phyloP scores from a whole-genome alignment of 2,888 invertebrate genomes.

The Cheilosia vulpina region DNA sequence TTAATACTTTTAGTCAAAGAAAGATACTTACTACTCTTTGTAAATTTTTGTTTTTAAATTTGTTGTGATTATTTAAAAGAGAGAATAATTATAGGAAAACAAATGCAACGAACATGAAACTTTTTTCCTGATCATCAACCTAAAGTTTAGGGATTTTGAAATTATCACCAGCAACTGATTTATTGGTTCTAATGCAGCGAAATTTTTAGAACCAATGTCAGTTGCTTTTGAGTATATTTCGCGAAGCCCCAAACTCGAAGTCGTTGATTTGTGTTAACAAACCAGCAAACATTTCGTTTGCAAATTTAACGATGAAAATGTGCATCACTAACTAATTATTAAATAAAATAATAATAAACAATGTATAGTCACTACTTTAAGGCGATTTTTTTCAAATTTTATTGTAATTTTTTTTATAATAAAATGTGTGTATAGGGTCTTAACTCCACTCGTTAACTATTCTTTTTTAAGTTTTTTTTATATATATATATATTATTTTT shows the following conservation, averaged over 20 bases:
- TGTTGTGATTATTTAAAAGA: slow-evolving; percentile 72
- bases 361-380: slow-evolving; percentile 84
- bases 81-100: slow-evolving; percentile 76
- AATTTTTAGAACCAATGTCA: slow-evolving; percentile 55
- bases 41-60: slow-evolving; percentile 36
- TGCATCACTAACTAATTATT: slow-evolving; percentile 54
- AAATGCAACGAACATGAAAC: slow-evolving; percentile 64
- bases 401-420: slow-evolving; percentile 66
- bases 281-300: slow-evolving; percentile 27
- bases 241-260: too few species aligned
- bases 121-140: slow-evolving; percentile 18
- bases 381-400: slow-evolving; percentile 78
- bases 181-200: slow-evolving; percentile 63
- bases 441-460: slow-evolving; percentile 76
- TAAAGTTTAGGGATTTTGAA: slow-evolving; percentile 5
- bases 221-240: slow-evolving; percentile 64
- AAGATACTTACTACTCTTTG: slow-evolving; percentile 60
- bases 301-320: slow-evolving; percentile 73
- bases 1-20: slow-evolving; percentile 73
- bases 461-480: slow-evolving; percentile 69
- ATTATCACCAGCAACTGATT: slow-evolving; percentile 48
- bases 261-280: neutral
- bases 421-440: slow-evolving; percentile 71
- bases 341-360: slow-evolving; percentile 77
- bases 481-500: slow-evolving; percentile 44